Evolutionary conservation across 1,140 invertebrate genomes (phyloP).

Genomic region (Zaprionus camerounensis): DNA sequence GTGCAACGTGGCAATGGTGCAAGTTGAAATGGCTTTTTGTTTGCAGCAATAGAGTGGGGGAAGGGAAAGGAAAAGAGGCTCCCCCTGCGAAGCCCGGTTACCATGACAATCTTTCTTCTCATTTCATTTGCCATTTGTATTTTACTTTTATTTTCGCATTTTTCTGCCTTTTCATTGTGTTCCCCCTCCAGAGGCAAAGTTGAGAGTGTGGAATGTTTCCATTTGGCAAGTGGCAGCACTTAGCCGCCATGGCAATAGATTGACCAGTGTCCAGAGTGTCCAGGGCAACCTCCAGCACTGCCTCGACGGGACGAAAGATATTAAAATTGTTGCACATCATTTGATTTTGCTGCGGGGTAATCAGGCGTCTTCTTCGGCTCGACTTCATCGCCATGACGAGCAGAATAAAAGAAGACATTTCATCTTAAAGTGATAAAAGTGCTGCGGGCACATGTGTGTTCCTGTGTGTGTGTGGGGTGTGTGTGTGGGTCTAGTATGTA

Average conservation of each 20-base stretch:
- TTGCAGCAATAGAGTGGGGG: constrained; percentile 39
- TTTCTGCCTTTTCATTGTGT: not conserved
- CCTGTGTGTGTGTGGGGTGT: not conserved
- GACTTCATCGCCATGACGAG: constrained; percentile 23
- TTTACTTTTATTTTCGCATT: constrained; percentile 33
- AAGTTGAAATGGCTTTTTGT: constrained; percentile 67
- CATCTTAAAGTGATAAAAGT: constrained; percentile 39
- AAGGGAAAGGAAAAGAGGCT: too few species aligned
- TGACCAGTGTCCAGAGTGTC: constrained; percentile 61
- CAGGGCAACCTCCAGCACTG: constrained; percentile 43
- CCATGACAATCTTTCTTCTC: constrained; percentile 53
- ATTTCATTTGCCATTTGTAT: constrained; percentile 9
- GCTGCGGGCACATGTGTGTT: constrained; percentile 19
- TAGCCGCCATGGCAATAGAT: constrained; percentile 62
- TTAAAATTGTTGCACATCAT: constrained; percentile 75
- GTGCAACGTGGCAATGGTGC: constrained; percentile 23
- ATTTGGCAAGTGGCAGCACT: constrained; percentile 35
- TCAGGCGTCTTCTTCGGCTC: constrained; percentile 36
- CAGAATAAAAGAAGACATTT: not conserved
- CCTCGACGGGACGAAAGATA: constrained; percentile 39
- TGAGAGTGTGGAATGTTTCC: constrained; percentile 8
- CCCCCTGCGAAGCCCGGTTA: not conserved
- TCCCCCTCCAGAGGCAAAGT: constrained; percentile 2
- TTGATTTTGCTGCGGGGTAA: constrained; percentile 49
- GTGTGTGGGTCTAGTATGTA: constrained; percentile 10